phyloP scores from a whole-genome alignment of 2,888 invertebrate genomes.

The Pristionchus fissidentatus region DNA sequence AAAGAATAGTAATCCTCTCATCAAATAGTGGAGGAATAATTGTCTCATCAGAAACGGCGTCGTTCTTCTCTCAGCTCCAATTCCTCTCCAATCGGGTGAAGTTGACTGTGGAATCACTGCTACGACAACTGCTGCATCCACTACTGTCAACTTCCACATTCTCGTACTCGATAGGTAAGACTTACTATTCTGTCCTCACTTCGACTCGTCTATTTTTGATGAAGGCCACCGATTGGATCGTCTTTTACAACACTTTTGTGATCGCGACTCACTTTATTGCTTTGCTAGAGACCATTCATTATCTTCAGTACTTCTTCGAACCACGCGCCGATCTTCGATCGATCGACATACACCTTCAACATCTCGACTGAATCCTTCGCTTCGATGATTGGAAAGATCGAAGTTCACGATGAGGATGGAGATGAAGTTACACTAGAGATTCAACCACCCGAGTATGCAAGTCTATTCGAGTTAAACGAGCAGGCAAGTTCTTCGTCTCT shows the following conservation, averaged over 20 bases:
- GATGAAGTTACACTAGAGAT: conserved; percentile 57
- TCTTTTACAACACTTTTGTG: too few species aligned
- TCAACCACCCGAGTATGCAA: conserved; percentile 64
- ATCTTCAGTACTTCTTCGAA: conserved; percentile 18
- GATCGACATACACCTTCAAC: conserved; percentile 17
- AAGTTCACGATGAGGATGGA: conserved; percentile 56
- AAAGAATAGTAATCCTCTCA: background rate
- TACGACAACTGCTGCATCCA: background rate
- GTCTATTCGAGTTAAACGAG: conserved; percentile 61
- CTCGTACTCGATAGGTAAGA: background rate
- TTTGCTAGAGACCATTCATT: too few species aligned
- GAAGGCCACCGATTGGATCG: too few species aligned
- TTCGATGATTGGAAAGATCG: conserved; percentile 54
- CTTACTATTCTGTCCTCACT: background rate
- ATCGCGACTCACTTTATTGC: too few species aligned
- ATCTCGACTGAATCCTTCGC: conserved; percentile 22
- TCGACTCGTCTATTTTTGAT: background rate
- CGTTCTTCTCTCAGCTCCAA: background rate
- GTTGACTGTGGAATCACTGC: conserved; percentile 29
- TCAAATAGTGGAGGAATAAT: background rate
- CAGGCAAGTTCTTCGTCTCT: background rate
- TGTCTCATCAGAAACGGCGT: background rate
- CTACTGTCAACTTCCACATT: background rate
- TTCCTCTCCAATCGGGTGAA: conserved; percentile 22
- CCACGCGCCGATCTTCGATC: conserved; percentile 38